These are phyloP conservation scores for Cerastis rubricosa DNA, from an alignment of 2,888 invertebrate species.

Conservation along the genomic window DNA sequence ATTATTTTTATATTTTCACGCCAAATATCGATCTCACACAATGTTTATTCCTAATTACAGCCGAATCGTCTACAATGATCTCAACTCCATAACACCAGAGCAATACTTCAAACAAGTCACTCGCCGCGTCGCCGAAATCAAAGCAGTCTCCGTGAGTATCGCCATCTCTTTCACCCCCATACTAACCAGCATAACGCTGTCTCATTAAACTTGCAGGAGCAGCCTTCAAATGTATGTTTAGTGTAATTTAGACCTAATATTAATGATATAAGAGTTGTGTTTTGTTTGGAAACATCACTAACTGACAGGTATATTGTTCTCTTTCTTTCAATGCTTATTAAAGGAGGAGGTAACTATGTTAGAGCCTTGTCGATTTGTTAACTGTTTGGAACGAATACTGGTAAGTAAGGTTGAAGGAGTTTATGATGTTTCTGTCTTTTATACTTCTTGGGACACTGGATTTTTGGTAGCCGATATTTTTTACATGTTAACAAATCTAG, in stretches of 20 bases:
- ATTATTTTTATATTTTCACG: neutral
- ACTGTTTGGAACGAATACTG: constrained; percentile 80
- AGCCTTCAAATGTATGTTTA: constrained; percentile 77
- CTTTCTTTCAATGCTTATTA: constrained; percentile 86
- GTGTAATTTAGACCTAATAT: constrained; percentile 51
- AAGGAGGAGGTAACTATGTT: constrained; percentile 90
- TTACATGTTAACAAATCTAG: neutral
- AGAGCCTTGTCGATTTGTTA: constrained; percentile 81
- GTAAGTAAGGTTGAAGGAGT: constrained; percentile 82
- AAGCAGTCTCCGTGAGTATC: constrained; percentile 95
- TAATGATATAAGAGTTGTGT: constrained; percentile 59
- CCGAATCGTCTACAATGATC: constrained; percentile 96
- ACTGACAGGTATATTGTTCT: constrained; percentile 88
- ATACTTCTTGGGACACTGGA: constrained; percentile 55
- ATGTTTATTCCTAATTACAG: constrained; percentile 86
- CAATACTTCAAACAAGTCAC: constrained; percentile 98
- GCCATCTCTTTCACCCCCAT: constrained; percentile 65
- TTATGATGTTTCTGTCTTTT: constrained; percentile 83
- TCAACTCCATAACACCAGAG: constrained; percentile 97
- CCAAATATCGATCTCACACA: neutral
- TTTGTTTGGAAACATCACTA: constrained; percentile 85
- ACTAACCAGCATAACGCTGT: constrained; percentile 60
- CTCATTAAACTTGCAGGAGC: constrained; percentile 75
- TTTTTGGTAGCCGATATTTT: constrained; percentile 48
- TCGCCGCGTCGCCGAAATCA: constrained; percentile 96